These are phyloP conservation scores for Ditula angustiorana DNA, from an alignment of 2,888 invertebrate genomes.

Conservation along the genomic window DNA sequence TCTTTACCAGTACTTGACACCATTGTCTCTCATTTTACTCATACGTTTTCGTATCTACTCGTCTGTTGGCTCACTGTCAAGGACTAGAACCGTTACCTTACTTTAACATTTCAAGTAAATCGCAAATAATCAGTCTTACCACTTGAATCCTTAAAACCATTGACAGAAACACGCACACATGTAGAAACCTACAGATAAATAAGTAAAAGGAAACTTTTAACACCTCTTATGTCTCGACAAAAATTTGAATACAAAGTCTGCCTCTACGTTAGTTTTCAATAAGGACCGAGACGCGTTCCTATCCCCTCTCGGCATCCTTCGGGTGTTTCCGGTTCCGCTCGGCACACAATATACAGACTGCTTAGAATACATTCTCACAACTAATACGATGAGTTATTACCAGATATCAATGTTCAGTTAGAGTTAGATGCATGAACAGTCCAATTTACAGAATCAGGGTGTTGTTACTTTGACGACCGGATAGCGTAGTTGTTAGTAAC, in stretches of 20 bases:
- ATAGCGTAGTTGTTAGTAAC: too few relatives aligned
- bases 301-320: slow-evolving; percentile 41
- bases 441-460: not conserved
- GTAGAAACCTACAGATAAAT: not conserved
- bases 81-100: too few relatives aligned
- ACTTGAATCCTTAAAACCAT: too few relatives aligned
- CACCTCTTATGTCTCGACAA: not conserved
- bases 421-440: not conserved
- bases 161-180: too few relatives aligned
- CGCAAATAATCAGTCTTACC: too few relatives aligned
- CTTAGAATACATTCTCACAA: slow-evolving; percentile 41
- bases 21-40: too few relatives aligned
- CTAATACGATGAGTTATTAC: slow-evolving; percentile 8
- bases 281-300: slow-evolving; percentile 29
- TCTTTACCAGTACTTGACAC: too few relatives aligned
- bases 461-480: too few relatives aligned
- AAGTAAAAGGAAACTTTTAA: not conserved
- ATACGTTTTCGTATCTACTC: too few relatives aligned
- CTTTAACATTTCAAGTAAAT: too few relatives aligned
- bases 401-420: slow-evolving; percentile 4
- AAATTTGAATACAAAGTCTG: slow-evolving; percentile 1
- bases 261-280: slow-evolving; percentile 28
- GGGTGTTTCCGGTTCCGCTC: slow-evolving; percentile 48
- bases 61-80: too few relatives aligned
- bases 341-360: slow-evolving; percentile 44